Conservation (phyloP, 2,888 invertebrate species). For the Cetonia aurata region DNA sequence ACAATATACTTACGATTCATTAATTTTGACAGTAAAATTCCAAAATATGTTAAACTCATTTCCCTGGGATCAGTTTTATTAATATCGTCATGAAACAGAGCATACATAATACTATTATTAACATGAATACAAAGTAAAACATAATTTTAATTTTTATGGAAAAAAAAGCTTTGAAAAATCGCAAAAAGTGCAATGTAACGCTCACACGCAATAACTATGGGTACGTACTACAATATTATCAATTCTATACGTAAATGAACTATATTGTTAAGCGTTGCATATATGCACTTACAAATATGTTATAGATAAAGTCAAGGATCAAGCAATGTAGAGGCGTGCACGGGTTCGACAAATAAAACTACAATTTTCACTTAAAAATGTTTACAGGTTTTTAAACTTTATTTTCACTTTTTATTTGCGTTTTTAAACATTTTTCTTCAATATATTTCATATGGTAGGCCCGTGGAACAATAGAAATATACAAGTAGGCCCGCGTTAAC, state of each 20-base stretch:
- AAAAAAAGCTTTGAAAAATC: too few relatives aligned
- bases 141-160: too few relatives aligned
- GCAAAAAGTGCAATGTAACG: too few relatives aligned
- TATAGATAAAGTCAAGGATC: slow-evolving; percentile 16
- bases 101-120: too few relatives aligned
- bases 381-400: slow-evolving; percentile 47
- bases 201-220: too few relatives aligned
- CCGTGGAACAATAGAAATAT: slow-evolving; percentile 66
- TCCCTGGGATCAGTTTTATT: too few relatives aligned
- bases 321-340: not conserved
- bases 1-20: too few relatives aligned
- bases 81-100: too few relatives aligned
- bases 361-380: slow-evolving; percentile 46
- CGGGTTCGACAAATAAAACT: slow-evolving; percentile 39
- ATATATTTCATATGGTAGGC: slow-evolving; percentile 60
- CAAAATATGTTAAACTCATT: too few relatives aligned
- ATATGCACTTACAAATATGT: not conserved
- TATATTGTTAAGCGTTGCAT: too few relatives aligned
- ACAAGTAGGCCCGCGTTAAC: slow-evolving; percentile 64
- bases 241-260: not conserved
- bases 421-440: slow-evolving; percentile 61
- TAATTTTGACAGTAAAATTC: too few relatives aligned
- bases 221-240: not conserved
- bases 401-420: slow-evolving; percentile 50
- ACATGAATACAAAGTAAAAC: too few relatives aligned